Conservation (phyloP, 2,888 invertebrate species). For the Thysanoteuthis rhombus region DNA sequence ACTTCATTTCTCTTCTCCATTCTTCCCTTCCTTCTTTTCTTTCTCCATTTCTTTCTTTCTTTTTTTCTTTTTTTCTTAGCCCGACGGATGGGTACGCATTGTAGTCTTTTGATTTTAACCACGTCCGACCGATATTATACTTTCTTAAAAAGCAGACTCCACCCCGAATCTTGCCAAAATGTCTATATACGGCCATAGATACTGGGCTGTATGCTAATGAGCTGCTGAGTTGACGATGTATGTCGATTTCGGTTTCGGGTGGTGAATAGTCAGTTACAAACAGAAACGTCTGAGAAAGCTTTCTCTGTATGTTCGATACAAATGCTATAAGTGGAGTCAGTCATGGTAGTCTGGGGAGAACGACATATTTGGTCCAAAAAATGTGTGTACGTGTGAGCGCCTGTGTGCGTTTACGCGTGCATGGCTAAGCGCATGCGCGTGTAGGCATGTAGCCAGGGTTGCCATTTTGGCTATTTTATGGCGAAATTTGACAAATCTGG, state of each 20-base stretch:
- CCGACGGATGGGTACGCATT: neutral
- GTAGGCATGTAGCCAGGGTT: no score
- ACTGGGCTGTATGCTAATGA: conserved; percentile 12
- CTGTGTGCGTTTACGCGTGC: neutral
- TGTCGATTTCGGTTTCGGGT: neutral
- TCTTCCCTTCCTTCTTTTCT: no score
- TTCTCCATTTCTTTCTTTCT: neutral
- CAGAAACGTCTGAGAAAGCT: neutral
- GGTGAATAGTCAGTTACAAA: neutral
- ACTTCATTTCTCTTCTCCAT: no score
- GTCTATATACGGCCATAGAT: conserved; percentile 12
- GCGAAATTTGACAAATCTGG: no score
- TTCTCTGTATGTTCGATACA: neutral
- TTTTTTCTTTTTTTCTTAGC: neutral
- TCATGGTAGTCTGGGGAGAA: neutral
- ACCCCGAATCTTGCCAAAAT: neutral
- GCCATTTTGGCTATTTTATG: no score
- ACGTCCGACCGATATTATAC: neutral
- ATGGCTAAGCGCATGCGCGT: neutral
- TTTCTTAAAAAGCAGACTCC: neutral
- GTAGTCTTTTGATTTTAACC: neutral
- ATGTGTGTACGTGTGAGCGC: neutral
- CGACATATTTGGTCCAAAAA: neutral
- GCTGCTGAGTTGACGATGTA: neutral
- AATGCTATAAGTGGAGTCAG: neutral